Evolutionary conservation across 2,113 vertebrate genomes (phyloP).

Genomic region (Sakesphorus luctuosus): DNA sequence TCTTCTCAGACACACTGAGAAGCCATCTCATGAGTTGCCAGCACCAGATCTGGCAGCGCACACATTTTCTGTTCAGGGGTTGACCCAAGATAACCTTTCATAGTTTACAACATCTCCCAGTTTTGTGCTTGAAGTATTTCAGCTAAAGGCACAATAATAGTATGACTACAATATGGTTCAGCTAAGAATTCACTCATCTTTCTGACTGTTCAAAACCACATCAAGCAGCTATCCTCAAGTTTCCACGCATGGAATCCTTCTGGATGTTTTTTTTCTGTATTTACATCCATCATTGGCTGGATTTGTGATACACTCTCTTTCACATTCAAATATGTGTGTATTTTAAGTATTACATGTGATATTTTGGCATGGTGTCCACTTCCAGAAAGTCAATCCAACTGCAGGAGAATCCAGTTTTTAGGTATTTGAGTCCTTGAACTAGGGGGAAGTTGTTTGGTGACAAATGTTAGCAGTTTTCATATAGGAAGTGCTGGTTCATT

Average conservation of each 20-base stretch:
- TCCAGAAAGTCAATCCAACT: background rate
- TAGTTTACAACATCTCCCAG: background rate
- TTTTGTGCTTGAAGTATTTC: background rate
- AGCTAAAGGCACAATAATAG: background rate
- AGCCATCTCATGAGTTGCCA: background rate
- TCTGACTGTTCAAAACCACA: background rate
- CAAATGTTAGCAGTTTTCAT: background rate
- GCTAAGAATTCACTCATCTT: background rate
- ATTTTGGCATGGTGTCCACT: background rate
- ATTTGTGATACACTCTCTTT: background rate
- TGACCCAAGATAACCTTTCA: background rate
- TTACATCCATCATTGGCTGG: background rate
- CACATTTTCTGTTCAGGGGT: background rate
- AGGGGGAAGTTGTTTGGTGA: background rate
- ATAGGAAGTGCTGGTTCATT: background rate
- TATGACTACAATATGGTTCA: background rate
- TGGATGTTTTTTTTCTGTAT: background rate
- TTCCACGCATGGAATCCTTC: background rate
- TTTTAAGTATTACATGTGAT: background rate
- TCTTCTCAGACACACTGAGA: background rate
- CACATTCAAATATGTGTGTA: background rate
- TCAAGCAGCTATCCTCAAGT: background rate
- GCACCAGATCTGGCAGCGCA: background rate
- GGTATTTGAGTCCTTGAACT: background rate
- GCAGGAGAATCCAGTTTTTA: background rate